Evolutionary conservation across 2,113 vertebrate genomes (phyloP).

Genomic region (Xenopus borealis): DNA sequence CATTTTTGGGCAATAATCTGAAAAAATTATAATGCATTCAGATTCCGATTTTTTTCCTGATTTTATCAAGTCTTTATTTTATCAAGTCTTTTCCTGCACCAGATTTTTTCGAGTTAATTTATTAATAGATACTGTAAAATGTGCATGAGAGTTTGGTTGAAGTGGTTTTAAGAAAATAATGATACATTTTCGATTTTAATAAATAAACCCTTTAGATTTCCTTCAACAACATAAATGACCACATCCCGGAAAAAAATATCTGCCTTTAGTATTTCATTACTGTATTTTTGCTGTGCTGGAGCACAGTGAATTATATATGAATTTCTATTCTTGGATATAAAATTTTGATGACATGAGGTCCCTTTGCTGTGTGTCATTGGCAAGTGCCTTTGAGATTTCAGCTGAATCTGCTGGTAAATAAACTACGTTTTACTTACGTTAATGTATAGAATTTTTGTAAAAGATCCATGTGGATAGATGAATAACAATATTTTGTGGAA

Average conservation of each 20-base stretch:
- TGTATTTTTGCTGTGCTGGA: constrained; percentile 23
- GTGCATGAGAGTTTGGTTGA: too few species aligned
- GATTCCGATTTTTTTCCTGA: too few species aligned
- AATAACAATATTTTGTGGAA: background rate
- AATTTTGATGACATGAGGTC: constrained; percentile 44
- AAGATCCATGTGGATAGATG: background rate
- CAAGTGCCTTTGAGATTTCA: constrained; percentile 36
- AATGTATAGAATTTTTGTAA: background rate
- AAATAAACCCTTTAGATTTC: too few species aligned
- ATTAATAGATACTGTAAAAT: too few species aligned
- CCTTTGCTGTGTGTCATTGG: constrained; percentile 40
- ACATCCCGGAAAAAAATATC: background rate
- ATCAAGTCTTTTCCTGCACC: too few species aligned
- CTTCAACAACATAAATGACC: background rate
- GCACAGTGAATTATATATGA: constrained; percentile 40
- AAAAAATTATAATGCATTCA: too few species aligned
- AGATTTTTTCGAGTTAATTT: too few species aligned
- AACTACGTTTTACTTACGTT: background rate
- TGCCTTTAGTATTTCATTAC: background rate
- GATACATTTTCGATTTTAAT: too few species aligned
- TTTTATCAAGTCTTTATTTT: too few species aligned
- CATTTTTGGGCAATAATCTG: too few species aligned
- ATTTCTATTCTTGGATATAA: constrained; percentile 43
- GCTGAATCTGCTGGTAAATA: constrained; percentile 38
- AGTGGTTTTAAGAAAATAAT: too few species aligned